Base-by-base conservation (phyloP, 2,113 vertebrate genomes). In the Thinocorus orbignyianus region DNA sequence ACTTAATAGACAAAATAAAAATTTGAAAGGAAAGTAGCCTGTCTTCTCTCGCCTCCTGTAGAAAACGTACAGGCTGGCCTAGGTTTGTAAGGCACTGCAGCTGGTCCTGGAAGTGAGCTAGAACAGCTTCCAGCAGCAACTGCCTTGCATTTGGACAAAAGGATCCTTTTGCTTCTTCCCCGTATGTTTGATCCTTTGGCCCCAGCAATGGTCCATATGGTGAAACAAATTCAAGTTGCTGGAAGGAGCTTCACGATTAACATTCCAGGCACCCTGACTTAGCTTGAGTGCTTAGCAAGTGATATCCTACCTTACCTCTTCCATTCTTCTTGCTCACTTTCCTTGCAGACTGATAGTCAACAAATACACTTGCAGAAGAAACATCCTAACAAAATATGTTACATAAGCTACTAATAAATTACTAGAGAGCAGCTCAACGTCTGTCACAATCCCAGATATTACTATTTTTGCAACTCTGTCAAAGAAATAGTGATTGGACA, bases 61-160 rank as follows among this genome's bases (percentile, higher is more conserved):
- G 85, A 22, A 84, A 80, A 88, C 19, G 25, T 83, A 20, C 11
- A 54, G 55, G n/a, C 68, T 90, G 72, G 54, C 46, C 41, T 42
- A 28, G 54, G 82, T 58, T 86, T 80, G n/a, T 33, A 30, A 69
- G 39, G 17, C 37, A 28, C 30, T 84, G 68, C 94, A 97, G 88
- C 95, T 96, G 92, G 91, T 92, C 64, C 42, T 78, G 64, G 51
- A 87, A 91, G 55, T 30, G 65, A 83, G 61, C 68, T 91, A 80
- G 72, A 92, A 88, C 61, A 64, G 72, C 80, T 95, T 88, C n/a
- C 55, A 84, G 72, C 49, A 92, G 65, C 95, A 95, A 92, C 94
- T 95, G 96, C 58, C 55, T 26, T 88, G 39, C 79, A 93, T 80
- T 88, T 83, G 39, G 60, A 96, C 94, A 95, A 93, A 94, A 86